These are phyloP conservation scores for Polypterus bichir DNA, from an alignment of 2,113 vertebrate genomes.

Conservation along the genomic window DNA sequence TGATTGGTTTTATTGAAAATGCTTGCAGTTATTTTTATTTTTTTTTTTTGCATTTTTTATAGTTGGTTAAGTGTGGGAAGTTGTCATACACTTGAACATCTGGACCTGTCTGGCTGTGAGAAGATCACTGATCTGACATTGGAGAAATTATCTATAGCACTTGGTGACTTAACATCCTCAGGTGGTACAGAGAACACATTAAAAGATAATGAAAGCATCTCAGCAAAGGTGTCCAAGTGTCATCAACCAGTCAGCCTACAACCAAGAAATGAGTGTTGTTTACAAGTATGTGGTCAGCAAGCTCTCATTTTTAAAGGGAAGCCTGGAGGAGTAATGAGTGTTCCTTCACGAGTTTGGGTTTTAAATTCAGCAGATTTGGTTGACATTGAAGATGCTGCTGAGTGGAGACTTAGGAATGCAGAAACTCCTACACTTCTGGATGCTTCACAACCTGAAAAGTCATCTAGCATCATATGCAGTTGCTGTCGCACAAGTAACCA, in stretches of 20 bases:
- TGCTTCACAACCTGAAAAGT: slow-evolving; percentile 28
- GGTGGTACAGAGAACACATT: slow-evolving; percentile 26
- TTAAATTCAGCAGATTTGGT: slow-evolving; percentile 66
- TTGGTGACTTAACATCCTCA: slow-evolving; percentile 57
- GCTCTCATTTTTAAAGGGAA: slow-evolving; percentile 45
- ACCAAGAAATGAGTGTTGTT: slow-evolving; percentile 29
- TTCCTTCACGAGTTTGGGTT: slow-evolving; percentile 58
- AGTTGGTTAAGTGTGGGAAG: slow-evolving; percentile 75
- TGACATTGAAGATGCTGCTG: slow-evolving; percentile 87
- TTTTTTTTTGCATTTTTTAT: slow-evolving; percentile 8
- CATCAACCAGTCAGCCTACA: slow-evolving; percentile 41
- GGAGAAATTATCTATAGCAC: slow-evolving; percentile 69
- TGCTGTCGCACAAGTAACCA: slow-evolving; percentile 65
- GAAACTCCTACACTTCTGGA: slow-evolving; percentile 54
- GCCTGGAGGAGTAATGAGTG: slow-evolving; percentile 23
- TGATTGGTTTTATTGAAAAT: too few relatives aligned
- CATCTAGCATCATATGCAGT: slow-evolving; percentile 40
- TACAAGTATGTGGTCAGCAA: slow-evolving; percentile 29
- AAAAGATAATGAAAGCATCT: slow-evolving; percentile 39
- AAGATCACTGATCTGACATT: slow-evolving; percentile 77
- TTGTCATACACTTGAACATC: slow-evolving; percentile 66
- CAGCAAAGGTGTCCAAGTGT: slow-evolving; percentile 39
- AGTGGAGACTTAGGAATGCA: slow-evolving; percentile 60
- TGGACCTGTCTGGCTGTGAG: slow-evolving; percentile 92
- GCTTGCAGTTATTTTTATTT: not conserved